Evolutionary conservation across 2,888 invertebrate genomes (phyloP), one percentile per base, ranked within the genome.

Genomic region (Epirrhoe alternata): DNA sequence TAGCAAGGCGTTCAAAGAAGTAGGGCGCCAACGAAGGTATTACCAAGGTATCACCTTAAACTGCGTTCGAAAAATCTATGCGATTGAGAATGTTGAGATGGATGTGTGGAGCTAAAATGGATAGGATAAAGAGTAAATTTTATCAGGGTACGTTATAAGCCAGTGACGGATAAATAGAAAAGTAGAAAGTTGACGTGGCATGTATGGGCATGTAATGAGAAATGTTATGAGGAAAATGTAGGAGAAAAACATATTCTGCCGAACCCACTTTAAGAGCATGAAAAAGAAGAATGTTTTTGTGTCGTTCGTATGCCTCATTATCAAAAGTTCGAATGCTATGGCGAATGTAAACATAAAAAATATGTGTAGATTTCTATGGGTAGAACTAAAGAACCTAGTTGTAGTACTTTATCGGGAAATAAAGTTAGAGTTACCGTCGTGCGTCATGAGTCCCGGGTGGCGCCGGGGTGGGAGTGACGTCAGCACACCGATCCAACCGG

Each of bases 391-490:
- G 53, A 47, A 66, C 57, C 54, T 53, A 38, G 30, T 6, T 58
- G 30, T 53, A 49, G 38, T 45, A 59, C 66, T 56, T 72, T 74
- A 81, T 79, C 78, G 74, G 72, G 77, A 76, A 79, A 80, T 80
- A 77, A 80, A 80, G 73, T 79, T 77, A 75, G 73, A 77, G 78
- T 80, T 79, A 80, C 71, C 73, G 75, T 66, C 72, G 83, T 88
- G 89, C 89, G 89, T 89, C 89, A 89, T 84, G 83, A 83, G 84
- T 82, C 81, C 78, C 75, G 74, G 72, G 72, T 70, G 75, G 74
- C 61, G 68, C 59, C 42, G 57, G 55, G 74, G 71, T 64, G 63
- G 64, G 6, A 63, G 79, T 87, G 85, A 87, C 87, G 86, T 85
- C 84, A 84, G 56, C 67, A 50, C 59, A 59, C 54, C 54, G 51